A percentile compares a stretch with the other conserved stretches of the same genome.
These are phyloP conservation scores for human (Homo sapiens) DNA, from an alignment of 2,113 vertebrate species.

Conservation along the genomic window DNA sequence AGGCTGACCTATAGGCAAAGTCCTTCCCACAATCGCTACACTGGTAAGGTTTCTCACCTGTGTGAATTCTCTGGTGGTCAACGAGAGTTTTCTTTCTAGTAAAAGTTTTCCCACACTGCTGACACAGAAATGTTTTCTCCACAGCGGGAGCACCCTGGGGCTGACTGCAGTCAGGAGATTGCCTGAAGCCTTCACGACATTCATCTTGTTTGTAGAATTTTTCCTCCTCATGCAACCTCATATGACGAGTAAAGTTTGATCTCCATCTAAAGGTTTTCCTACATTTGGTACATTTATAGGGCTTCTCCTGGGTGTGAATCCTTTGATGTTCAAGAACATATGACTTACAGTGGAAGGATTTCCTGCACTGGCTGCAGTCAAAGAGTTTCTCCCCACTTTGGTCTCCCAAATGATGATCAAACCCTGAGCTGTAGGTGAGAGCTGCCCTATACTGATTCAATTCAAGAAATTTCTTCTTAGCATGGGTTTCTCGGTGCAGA, in stretches of 20 bases:
- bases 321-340: conserved; percentile 70
- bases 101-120: conserved; percentile 64
- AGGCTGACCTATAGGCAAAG: conserved; percentile 52
- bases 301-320: conserved; percentile 76
- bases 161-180: not conserved
- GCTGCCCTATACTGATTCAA: not conserved
- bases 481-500: conserved; percentile 59
- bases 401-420: not conserved
- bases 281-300: conserved; percentile 68
- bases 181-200: not conserved
- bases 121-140: conserved; percentile 49
- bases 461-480: not conserved
- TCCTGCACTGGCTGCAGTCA: conserved; percentile 78
- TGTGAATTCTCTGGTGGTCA: conserved; percentile 63
- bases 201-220: not conserved
- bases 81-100: conserved; percentile 43
- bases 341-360: conserved; percentile 71
- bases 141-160: not conserved
- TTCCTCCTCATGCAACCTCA: conserved; percentile 52
- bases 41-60: not conserved
- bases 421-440: not conserved
- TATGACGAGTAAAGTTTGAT: conserved; percentile 74
- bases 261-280: conserved; percentile 72
- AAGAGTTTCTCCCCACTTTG: conserved; percentile 63
- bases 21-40: conserved; percentile 46